These are phyloP conservation scores for Cerceris ruficornis DNA, from an alignment of 2,888 invertebrate species.

Conservation along the genomic window DNA sequence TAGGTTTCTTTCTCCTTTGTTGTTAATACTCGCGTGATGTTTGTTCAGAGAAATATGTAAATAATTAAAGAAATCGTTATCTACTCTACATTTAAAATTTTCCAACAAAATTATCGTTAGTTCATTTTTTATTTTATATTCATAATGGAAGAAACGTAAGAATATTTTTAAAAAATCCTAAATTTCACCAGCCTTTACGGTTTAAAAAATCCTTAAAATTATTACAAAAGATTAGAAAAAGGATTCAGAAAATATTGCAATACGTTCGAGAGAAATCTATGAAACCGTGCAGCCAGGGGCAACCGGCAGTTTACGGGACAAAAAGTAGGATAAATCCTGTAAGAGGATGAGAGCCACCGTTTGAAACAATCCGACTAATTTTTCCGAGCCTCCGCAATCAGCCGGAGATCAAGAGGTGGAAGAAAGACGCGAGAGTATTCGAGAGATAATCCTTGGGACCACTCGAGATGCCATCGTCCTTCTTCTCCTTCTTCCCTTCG, in stretches of 20 bases:
- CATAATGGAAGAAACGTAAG: too few species aligned
- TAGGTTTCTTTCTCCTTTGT: too few species aligned
- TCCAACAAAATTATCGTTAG: too few species aligned
- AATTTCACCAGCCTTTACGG: too few species aligned
- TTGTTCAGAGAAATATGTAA: too few species aligned
- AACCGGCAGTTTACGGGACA: background rate
- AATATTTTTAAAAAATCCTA: too few species aligned
- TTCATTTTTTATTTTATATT: too few species aligned
- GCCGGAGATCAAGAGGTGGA: slow-evolving; percentile 46
- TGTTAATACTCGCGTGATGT: too few species aligned
- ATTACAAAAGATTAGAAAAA: background rate
- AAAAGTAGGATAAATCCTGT: slow-evolving; percentile 47
- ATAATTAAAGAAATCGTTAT: too few species aligned
- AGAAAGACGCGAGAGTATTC: slow-evolving; percentile 52
- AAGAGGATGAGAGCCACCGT: slow-evolving; percentile 72
- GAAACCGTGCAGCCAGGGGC: background rate
- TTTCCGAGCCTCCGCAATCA: slow-evolving; percentile 64
- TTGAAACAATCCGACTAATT: slow-evolving; percentile 75
- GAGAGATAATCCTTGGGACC: slow-evolving; percentile 62
- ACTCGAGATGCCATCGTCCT: slow-evolving; percentile 58
- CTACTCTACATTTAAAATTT: too few species aligned
- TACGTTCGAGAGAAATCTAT: background rate
- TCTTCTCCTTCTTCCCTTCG: slow-evolving; percentile 31
- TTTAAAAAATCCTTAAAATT: background rate
- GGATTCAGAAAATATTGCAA: too few species aligned